A percentile compares a stretch with the other conserved stretches of the same genome.
Conservation (phyloP, 1,140 invertebrate genomes). For the Pseudomyrmex gracilis region DNA sequence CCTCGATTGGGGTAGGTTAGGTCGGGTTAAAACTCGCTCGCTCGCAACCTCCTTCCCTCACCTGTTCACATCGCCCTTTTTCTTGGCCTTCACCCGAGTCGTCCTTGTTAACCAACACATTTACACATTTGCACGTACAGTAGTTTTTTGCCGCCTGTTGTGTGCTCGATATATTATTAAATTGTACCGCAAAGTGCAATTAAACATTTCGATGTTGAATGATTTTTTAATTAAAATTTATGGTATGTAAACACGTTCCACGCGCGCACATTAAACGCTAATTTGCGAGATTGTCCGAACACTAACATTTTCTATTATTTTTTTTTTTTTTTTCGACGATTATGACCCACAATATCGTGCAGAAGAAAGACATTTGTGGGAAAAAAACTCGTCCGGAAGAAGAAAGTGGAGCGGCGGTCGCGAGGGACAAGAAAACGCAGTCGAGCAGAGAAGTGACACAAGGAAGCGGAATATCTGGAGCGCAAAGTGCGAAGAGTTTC, state of each 20-base stretch:
- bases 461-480: constrained; percentile 77
- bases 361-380: not conserved
- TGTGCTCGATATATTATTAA: constrained; percentile 16
- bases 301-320: not conserved
- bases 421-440: constrained; percentile 48
- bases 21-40: constrained; percentile 72
- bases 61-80: constrained; percentile 25
- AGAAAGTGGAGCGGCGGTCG: constrained; percentile 28
- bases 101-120: constrained; percentile 3
- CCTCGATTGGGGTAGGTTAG: constrained; percentile 83
- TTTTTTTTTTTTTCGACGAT: not conserved
- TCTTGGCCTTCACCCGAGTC: constrained; percentile 11
- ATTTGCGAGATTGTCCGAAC: not conserved
- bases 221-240: constrained; percentile 20
- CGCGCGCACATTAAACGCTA: too few relatives aligned
- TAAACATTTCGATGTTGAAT: not conserved
- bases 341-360: not conserved
- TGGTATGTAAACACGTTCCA: too few relatives aligned
- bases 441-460: constrained; percentile 68
- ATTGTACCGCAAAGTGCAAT: not conserved
- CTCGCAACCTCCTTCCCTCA: constrained; percentile 54
- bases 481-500: constrained; percentile 78
- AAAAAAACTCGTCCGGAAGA: constrained; percentile 43
- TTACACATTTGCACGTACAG: not conserved
- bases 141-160: not conserved